Percentiles rank a stretch among this genome's conserved stretches.
These are phyloP conservation scores for Coenonympha arcania DNA, from an alignment of 2,888 invertebrate species.

Conservation along the genomic window DNA sequence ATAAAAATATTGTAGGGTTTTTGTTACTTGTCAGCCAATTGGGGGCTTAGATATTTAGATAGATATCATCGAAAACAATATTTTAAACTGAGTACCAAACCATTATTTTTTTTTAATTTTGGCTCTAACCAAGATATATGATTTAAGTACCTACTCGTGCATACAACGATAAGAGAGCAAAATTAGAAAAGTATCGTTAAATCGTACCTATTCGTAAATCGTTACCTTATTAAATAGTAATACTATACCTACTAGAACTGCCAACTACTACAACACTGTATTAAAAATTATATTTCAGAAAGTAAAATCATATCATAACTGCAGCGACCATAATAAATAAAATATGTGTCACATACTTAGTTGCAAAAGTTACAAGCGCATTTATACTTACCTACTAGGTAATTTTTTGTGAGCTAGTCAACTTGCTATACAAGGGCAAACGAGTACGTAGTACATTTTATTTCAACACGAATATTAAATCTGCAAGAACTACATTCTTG, in stretches of 20 bases:
- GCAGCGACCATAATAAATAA: not conserved
- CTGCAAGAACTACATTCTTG: conserved; percentile 60
- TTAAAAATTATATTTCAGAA: not conserved
- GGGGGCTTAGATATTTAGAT: no score
- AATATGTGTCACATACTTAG: conserved; percentile 2
- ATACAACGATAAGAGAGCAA: no score
- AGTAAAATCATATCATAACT: not conserved
- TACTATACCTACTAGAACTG: not conserved
- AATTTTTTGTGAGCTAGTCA: conserved; percentile 10
- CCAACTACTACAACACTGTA: not conserved
- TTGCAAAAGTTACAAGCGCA: conserved; percentile 2
- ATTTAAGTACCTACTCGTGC: no score
- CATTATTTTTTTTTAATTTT: no score
- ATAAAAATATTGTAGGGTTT: no score
- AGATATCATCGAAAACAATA: no score
- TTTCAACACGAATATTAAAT: conserved; percentile 49
- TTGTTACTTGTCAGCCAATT: no score
- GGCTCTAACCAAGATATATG: no score
- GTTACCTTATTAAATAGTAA: no score
- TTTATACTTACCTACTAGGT: not conserved
- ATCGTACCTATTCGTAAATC: no score
- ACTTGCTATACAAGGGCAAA: conserved; percentile 6
- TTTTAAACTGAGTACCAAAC: no score
- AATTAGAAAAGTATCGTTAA: no score
- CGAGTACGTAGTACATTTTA: conserved; percentile 3